These are phyloP conservation scores for Bergia puertoricense DNA, from an alignment of 92 coral and sea anemone genomes.

Conservation along the genomic window DNA sequence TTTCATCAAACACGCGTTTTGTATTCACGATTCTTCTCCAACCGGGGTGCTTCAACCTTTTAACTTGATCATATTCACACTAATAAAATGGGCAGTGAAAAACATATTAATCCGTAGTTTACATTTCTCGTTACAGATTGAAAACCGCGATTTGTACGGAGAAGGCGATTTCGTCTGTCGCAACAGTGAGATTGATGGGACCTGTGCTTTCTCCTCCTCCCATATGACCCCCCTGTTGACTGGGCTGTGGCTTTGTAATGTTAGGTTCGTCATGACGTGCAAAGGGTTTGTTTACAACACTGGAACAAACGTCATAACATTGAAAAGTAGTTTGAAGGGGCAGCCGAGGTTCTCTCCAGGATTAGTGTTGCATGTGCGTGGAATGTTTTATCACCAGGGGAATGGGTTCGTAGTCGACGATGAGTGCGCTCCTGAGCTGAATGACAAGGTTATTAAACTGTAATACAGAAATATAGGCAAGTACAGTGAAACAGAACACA, in stretches of 20 bases:
- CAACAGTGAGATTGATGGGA: not conserved
- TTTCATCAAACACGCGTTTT: no score
- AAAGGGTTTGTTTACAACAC: slow-evolving; percentile 45
- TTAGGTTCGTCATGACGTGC: slow-evolving; percentile 29
- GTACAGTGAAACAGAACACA: no score
- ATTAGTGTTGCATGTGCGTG: slow-evolving; percentile 16
- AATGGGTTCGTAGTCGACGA: not conserved
- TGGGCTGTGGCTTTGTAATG: not conserved
- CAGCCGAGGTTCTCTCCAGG: slow-evolving; percentile 45
- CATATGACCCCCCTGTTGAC: not conserved
- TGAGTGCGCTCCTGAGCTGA: not conserved
- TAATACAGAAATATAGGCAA: not conserved
- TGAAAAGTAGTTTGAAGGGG: slow-evolving; percentile 36
- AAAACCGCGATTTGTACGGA: slow-evolving; percentile 9
- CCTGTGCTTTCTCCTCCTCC: slow-evolving; percentile 5
- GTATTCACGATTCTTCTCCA: no score
- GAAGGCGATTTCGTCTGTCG: not conserved
- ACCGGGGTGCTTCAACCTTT: no score
- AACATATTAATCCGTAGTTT: not conserved
- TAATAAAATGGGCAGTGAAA: not conserved
- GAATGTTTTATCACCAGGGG: not conserved
- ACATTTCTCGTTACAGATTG: not conserved
- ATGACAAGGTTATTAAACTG: not conserved
- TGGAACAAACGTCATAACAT: slow-evolving; percentile 34
- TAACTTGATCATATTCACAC: no score